phyloP scores from a whole-genome alignment of 2,797 vertebrate species.

The Masticophis lateralis region DNA sequence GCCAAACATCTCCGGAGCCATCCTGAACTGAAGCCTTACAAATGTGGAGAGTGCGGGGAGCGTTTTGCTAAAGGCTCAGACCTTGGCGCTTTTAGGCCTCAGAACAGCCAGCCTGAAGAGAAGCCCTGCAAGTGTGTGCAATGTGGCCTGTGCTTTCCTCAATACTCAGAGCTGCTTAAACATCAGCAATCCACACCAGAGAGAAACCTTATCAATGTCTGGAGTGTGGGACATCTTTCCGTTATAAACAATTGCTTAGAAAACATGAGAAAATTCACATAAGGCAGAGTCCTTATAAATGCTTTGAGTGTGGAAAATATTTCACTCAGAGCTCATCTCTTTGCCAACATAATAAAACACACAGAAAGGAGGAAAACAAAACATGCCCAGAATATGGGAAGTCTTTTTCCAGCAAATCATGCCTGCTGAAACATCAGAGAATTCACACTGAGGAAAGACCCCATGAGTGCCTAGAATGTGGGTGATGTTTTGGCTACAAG shows the following conservation, averaged over 20 bases:
- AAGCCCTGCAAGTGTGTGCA: neutral
- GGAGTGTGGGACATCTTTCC: neutral
- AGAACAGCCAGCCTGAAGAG: neutral
- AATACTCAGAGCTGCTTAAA: rapidly evolving
- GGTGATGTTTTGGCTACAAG: neutral
- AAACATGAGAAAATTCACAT: neutral
- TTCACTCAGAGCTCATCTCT: neutral
- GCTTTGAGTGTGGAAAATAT: neutral
- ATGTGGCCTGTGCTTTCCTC: neutral
- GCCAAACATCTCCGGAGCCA: neutral
- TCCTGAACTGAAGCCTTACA: neutral
- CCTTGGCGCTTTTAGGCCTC: neutral
- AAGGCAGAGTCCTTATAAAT: neutral
- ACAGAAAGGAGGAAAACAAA: neutral
- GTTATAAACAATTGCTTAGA: neutral
- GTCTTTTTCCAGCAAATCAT: neutral
- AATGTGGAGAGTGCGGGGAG: neutral
- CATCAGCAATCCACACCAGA: neutral
- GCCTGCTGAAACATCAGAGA: neutral
- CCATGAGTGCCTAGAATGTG: neutral
- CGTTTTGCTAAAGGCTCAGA: neutral
- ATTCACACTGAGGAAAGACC: neutral
- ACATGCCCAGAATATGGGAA: neutral
- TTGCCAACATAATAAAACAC: neutral
- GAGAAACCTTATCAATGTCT: neutral